Evolutionary conservation across 2,797 vertebrate species (phyloP), one percentile per base, ranked within the genome.

Genomic region (Lepus oiostolus): DNA sequence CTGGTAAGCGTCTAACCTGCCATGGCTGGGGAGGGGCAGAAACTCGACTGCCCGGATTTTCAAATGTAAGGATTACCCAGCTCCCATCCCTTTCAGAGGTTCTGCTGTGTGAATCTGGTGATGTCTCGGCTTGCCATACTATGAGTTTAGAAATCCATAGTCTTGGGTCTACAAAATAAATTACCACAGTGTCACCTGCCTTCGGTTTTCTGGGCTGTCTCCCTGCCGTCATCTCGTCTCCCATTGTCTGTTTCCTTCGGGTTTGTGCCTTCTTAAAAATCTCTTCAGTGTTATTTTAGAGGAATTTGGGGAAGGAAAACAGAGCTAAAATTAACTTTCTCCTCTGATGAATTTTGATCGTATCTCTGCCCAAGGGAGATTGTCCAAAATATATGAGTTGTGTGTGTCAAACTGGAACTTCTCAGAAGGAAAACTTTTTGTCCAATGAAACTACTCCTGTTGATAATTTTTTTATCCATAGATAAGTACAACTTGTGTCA

Each of bases 261-360:
- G 42, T 47, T 79, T 72, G n/a, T 79, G 12, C 60, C 24, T 71
- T 81, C 42, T 82, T 70, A 67, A 87, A 84, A 87, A 52, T 63
- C 77, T 70, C 52, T 87, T 85, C 42, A 75, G 77, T 52, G 7
- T 81, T 82, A 81, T 71, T 90, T 94, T 79, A 88, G 26, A 85
- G 58, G 77, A 77, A n/a, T 87, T 91, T 85, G 35, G 42, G n/a
- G 24, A 47, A 90, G n/a, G 42, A 92, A 35, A 93, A 50, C 26
- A 87, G 84, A 52, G 38, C 88, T 93, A 92, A 95, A 94, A 88
- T 88, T 52, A 90, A 85, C 74, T 42, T 92, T 42, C 12, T 88
- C 72, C 16, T 68, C 60, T 76, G 60, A 94, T 71, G 30, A 80
- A 93, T 80, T 65, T 72, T 68, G n/a, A 89, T 70, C 47, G 9